Evolutionary conservation across 2,888 invertebrate genomes (phyloP).

Genomic region (Pasiphila rectangulata): DNA sequence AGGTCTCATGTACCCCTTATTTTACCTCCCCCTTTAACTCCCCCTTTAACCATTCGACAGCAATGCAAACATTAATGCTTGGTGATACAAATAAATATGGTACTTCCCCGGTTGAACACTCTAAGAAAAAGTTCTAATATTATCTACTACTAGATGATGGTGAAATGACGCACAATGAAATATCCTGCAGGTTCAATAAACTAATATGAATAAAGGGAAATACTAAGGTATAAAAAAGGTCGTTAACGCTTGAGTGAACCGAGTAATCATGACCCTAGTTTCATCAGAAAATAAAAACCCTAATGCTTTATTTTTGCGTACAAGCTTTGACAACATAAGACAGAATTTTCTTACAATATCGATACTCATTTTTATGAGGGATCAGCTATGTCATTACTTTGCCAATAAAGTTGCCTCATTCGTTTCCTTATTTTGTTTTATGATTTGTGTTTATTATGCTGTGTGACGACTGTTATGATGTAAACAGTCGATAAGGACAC

Average conservation of each 20-base stretch:
- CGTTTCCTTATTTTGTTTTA: constrained; percentile 21
- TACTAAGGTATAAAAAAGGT: background rate
- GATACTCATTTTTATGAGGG: constrained; percentile 22
- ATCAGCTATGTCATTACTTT: constrained; percentile 21
- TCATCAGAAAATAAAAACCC: constrained; percentile 5
- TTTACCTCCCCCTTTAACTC: too few species aligned
- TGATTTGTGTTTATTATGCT: constrained; percentile 10
- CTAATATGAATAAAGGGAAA: too few species aligned
- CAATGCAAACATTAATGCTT: too few species aligned
- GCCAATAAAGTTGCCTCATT: constrained; percentile 19
- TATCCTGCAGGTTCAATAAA: background rate
- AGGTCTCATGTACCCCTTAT: too few species aligned
- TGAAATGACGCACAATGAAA: too few species aligned
- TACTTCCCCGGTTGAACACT: too few species aligned
- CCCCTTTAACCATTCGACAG: too few species aligned
- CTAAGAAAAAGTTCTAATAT: too few species aligned
- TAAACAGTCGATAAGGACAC: too few species aligned
- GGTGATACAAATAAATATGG: too few species aligned
- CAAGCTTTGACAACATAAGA: background rate
- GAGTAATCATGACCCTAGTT: constrained; percentile 3
- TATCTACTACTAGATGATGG: too few species aligned
- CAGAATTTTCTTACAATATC: constrained; percentile 21
- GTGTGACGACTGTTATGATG: constrained; percentile 12
- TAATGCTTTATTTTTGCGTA: constrained; percentile 7
- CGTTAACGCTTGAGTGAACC: background rate